These are phyloP conservation scores for Calameuta filiformis DNA, from an alignment of 2,888 invertebrate species.

Conservation along the genomic window DNA sequence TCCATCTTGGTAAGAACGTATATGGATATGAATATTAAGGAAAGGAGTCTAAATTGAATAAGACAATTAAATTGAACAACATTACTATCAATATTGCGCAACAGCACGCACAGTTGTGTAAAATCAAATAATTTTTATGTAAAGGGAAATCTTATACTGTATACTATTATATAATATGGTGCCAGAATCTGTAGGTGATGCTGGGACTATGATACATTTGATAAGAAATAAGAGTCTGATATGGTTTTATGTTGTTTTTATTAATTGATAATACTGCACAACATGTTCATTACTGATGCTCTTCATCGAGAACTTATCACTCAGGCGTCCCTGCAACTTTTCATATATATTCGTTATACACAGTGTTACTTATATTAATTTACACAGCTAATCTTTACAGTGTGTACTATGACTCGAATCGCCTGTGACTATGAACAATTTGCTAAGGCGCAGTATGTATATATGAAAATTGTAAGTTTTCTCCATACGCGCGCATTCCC, in stretches of 20 bases:
- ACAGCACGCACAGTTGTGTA: background rate
- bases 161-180: background rate
- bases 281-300: slow-evolving; percentile 42
- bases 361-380: slow-evolving; percentile 25
- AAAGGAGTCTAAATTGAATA: background rate
- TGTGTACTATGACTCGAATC: slow-evolving; percentile 39
- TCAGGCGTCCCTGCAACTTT: slow-evolving; percentile 31
- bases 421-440: slow-evolving; percentile 27
- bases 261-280: slow-evolving; percentile 61
- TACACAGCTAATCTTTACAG: slow-evolving; percentile 45
- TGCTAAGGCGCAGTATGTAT: slow-evolving; percentile 14
- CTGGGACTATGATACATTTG: background rate
- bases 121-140: background rate
- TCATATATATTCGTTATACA: slow-evolving; percentile 42
- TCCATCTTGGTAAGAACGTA: background rate
- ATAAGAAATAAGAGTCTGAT: background rate
- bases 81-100: background rate
- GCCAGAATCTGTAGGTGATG: background rate
- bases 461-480: background rate
- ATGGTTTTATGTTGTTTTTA: slow-evolving; percentile 37
- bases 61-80: background rate
- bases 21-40: background rate
- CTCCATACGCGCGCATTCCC: background rate
- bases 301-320: slow-evolving; percentile 35
- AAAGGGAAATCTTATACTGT: background rate